A percentile compares a stretch with the other conserved stretches of the same genome.
These are phyloP conservation scores for Drosophila austrosaltans DNA, from an alignment of 2,888 invertebrate species.

Conservation along the genomic window DNA sequence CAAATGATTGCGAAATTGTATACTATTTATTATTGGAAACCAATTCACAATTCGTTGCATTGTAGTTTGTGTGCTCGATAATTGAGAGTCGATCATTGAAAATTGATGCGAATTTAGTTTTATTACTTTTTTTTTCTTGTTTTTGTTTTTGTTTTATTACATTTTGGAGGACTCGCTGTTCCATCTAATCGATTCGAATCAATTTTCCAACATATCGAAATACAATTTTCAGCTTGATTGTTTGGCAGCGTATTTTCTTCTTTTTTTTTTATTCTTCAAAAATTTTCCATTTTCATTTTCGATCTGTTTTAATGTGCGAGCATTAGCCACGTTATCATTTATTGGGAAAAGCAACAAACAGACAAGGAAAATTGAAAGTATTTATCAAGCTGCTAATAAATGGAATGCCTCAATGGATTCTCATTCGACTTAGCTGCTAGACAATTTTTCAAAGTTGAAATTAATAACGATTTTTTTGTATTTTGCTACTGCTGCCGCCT, in stretches of 20 bases:
- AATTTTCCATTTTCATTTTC: slow-evolving; percentile 44
- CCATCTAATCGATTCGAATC: slow-evolving; percentile 1
- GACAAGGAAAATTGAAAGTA: slow-evolving; percentile 76
- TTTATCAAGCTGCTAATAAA: slow-evolving; percentile 78
- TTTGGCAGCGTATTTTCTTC: slow-evolving; percentile 1
- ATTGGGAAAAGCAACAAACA: slow-evolving; percentile 53
- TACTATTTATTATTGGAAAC: no score
- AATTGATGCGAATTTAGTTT: slow-evolving; percentile 4
- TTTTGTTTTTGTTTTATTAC: not conserved
- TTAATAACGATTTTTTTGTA: slow-evolving; percentile 64
- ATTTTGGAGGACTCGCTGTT: not conserved
- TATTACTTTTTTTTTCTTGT: no score
- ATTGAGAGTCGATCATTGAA: not conserved
- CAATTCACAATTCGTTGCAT: not conserved
- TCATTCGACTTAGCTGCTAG: slow-evolving; percentile 67
- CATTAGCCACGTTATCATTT: slow-evolving; percentile 74
- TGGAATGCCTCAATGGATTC: slow-evolving; percentile 66
- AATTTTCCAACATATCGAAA: slow-evolving; percentile 12
- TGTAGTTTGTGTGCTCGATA: not conserved
- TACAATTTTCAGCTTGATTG: slow-evolving; percentile 31
- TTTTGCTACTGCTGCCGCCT: slow-evolving; percentile 43
- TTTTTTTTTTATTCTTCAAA: slow-evolving; percentile 1
- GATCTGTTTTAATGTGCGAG: slow-evolving; percentile 72
- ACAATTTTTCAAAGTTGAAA: slow-evolving; percentile 79
- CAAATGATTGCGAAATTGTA: no score